Percentiles rank a stretch among this genome's conserved stretches.
phyloP scores from a whole-genome alignment of 2,888 invertebrate genomes.

The Meloe dianella region DNA sequence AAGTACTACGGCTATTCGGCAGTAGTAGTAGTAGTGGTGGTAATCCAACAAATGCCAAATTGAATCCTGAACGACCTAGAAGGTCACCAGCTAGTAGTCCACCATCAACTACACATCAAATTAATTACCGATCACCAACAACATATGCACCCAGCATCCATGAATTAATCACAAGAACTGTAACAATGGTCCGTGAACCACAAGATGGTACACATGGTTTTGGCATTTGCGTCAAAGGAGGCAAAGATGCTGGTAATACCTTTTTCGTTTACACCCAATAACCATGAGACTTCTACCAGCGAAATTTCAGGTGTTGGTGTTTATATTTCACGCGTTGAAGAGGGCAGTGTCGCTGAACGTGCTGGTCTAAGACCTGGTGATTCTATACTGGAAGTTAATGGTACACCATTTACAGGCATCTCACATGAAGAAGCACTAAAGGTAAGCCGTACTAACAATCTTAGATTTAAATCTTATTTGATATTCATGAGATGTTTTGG shows the following conservation, averaged over 20 bases:
- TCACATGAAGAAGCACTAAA: slow-evolving; percentile 92
- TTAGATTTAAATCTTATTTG: background rate
- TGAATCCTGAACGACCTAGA: slow-evolving; percentile 51
- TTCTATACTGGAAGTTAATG: slow-evolving; percentile 94
- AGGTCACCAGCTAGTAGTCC: slow-evolving; percentile 78
- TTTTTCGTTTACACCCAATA: background rate
- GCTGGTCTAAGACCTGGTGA: slow-evolving; percentile 90
- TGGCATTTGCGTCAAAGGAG: slow-evolving; percentile 90
- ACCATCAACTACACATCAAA: slow-evolving; percentile 79
- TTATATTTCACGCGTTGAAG: slow-evolving; percentile 90
- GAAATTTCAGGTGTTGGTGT: slow-evolving; percentile 80
- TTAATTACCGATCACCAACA: slow-evolving; percentile 50
- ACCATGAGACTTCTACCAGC: background rate
- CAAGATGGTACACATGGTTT: slow-evolving; percentile 84
- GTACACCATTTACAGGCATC: slow-evolving; percentile 90
- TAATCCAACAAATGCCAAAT: slow-evolving; percentile 43
- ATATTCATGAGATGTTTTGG: background rate
- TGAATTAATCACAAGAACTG: slow-evolving; percentile 81
- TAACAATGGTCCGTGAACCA: slow-evolving; percentile 83
- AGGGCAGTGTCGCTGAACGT: slow-evolving; percentile 87
- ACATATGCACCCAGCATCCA: slow-evolving; percentile 68
- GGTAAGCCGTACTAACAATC: slow-evolving; percentile 62
- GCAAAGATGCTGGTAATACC: slow-evolving; percentile 80
- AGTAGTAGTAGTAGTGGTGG: slow-evolving; percentile 38
- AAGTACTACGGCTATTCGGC: slow-evolving; percentile 61